Evolutionary conservation across 64 coral and sea anemone genomes (phyloP).

Genomic region (Porites lutea): DNA sequence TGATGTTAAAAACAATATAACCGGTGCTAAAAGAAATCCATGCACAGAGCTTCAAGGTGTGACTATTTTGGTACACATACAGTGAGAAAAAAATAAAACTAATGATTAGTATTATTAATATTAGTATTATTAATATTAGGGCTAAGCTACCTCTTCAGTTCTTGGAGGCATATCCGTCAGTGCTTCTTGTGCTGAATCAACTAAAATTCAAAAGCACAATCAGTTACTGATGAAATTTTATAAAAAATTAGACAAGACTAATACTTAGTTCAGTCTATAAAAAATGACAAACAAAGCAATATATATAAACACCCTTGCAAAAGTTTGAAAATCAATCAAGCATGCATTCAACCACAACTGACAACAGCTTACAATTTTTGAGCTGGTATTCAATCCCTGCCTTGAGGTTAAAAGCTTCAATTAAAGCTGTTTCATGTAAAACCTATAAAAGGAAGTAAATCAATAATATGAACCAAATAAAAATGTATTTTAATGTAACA

Average conservation of each 20-base stretch:
- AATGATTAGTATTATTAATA: too few species aligned
- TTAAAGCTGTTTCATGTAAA: slow-evolving; percentile 95
- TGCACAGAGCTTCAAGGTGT: too few species aligned
- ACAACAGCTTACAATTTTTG: slow-evolving; percentile 91
- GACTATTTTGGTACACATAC: too few species aligned
- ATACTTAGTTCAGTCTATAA: background rate
- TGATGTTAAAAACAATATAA: too few species aligned
- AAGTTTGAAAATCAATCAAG: too few species aligned
- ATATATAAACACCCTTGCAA: background rate
- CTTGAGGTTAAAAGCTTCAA: slow-evolving; percentile 99
- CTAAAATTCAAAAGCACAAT: slow-evolving; percentile 46
- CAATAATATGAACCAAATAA: too few species aligned
- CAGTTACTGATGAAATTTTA: background rate
- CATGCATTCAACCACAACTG: background rate
- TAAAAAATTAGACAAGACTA: background rate
- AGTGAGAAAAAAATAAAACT: too few species aligned
- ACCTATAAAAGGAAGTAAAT: slow-evolving; percentile 48
- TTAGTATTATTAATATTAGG: too few species aligned
- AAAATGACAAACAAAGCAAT: background rate
- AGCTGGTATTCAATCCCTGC: slow-evolving; percentile 98
- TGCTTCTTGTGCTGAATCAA: slow-evolving; percentile 97
- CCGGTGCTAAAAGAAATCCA: too few species aligned
- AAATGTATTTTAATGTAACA: too few species aligned
- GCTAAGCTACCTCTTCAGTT: slow-evolving; percentile 81
- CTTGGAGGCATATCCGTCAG: slow-evolving; percentile 99